Evolutionary conservation across 2,113 vertebrate species (phyloP).

Genomic region (Sterrhoptilus dennistouni): DNA sequence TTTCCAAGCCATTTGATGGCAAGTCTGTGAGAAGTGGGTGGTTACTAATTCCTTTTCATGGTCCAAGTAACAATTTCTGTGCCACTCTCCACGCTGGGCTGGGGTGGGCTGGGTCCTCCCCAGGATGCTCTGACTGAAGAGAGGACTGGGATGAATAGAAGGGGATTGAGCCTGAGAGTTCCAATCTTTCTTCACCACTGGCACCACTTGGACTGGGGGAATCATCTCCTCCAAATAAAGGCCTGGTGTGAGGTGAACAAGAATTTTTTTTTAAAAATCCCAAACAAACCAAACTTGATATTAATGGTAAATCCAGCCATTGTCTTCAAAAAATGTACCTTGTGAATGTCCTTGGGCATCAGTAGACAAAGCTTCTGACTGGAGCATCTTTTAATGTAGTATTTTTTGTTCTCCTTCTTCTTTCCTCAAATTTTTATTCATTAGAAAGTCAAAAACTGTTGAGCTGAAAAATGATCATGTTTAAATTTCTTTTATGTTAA

Average conservation of each 20-base stretch:
- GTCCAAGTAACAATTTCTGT: background rate
- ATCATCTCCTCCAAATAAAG: background rate
- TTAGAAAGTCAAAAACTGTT: conserved; percentile 2
- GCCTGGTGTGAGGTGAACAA: background rate
- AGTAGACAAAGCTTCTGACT: background rate
- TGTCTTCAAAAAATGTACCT: background rate
- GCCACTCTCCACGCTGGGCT: fast-evolving
- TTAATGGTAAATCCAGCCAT: background rate
- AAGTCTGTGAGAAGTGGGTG: background rate
- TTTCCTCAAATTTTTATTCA: conserved; percentile 13
- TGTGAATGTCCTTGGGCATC: background rate
- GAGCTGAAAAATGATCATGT: conserved; percentile 29
- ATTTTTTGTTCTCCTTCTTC: background rate
- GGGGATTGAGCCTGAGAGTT: background rate
- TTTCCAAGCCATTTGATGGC: background rate
- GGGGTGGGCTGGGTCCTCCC: background rate
- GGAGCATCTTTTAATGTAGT: background rate
- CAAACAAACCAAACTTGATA: background rate
- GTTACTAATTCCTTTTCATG: background rate
- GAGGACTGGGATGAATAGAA: background rate
- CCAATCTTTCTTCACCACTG: background rate
- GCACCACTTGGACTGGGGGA: fast-evolving
- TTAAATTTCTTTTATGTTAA: conserved; percentile 58
- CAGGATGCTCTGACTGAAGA: background rate
- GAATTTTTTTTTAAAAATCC: background rate